These are phyloP conservation scores for Antitype chi DNA, from an alignment of 2,888 invertebrate genomes.

Conservation along the genomic window DNA sequence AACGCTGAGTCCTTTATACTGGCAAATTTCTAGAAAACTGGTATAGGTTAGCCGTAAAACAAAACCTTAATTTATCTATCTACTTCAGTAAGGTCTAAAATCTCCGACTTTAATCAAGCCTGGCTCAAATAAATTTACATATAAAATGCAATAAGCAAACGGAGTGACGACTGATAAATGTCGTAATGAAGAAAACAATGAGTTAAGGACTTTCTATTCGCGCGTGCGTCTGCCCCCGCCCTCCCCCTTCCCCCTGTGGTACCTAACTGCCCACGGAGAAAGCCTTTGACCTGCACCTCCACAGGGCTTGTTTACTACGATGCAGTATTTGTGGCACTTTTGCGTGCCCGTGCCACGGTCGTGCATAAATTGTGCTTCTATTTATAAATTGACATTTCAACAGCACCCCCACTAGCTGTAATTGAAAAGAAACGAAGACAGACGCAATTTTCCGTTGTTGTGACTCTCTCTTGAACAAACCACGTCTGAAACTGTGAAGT, in stretches of 20 bases:
- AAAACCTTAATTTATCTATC: slow-evolving; percentile 7
- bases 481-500: not conserved
- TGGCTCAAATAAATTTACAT: slow-evolving; percentile 76
- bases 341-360: slow-evolving; percentile 69
- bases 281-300: slow-evolving; percentile 86
- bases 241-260: slow-evolving; percentile 69
- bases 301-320: slow-evolving; percentile 80
- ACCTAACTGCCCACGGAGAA: slow-evolving; percentile 82
- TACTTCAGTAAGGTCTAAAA: slow-evolving; percentile 30
- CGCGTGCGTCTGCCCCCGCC: slow-evolving; percentile 76
- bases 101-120: slow-evolving; percentile 25
- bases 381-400: slow-evolving; percentile 61
- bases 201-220: slow-evolving; percentile 85
- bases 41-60: not conserved
- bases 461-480: not conserved
- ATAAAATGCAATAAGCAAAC: slow-evolving; percentile 82
- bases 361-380: slow-evolving; percentile 66
- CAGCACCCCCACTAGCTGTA: slow-evolving; percentile 26
- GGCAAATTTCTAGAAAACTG: not conserved
- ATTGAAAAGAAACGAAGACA: slow-evolving; percentile 40
- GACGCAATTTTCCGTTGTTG: slow-evolving; percentile 5
- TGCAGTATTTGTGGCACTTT: slow-evolving; percentile 78
- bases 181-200: slow-evolving; percentile 89
- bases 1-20: not conserved
- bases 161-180: slow-evolving; percentile 85